Percentiles rank a stretch among this genome's conserved stretches.
phyloP scores from a whole-genome alignment of 2,113 vertebrate species.

The Hippolais icterina region DNA sequence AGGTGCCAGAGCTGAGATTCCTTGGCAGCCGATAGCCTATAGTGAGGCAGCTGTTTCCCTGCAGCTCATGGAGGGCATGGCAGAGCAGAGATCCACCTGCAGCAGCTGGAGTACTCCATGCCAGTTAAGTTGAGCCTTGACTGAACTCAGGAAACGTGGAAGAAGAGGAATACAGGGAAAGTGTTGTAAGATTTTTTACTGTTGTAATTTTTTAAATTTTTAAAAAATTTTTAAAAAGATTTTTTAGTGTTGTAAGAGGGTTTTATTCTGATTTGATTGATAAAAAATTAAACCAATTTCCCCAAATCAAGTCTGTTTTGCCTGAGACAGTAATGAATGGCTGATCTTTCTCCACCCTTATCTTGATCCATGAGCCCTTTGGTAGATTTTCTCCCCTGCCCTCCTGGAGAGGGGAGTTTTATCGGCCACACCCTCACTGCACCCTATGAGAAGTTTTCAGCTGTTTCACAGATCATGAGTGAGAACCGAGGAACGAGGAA shows the following conservation, averaged over 20 bases:
- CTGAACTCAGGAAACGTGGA: not conserved
- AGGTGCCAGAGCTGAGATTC: not conserved
- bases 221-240: too few relatives aligned
- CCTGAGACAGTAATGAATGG: fast-evolving
- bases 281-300: not conserved
- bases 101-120: not conserved
- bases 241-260: too few relatives aligned
- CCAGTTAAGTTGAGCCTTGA: not conserved
- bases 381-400: not conserved
- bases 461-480: not conserved
- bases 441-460: not conserved
- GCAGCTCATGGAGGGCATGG: not conserved
- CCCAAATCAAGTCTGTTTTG: not conserved
- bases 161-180: not conserved
- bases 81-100: not conserved
- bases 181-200: not conserved
- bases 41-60: not conserved
- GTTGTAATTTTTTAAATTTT: too few relatives aligned
- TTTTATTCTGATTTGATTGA: not conserved
- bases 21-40: not conserved
- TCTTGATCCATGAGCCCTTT: not conserved
- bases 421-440: not conserved
- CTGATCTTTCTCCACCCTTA: not conserved
- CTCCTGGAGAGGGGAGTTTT: not conserved
- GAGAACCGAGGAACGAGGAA: fast-evolving